Conservation (phyloP, 2,797 vertebrate species). For the Sparidentex hasta region DNA sequence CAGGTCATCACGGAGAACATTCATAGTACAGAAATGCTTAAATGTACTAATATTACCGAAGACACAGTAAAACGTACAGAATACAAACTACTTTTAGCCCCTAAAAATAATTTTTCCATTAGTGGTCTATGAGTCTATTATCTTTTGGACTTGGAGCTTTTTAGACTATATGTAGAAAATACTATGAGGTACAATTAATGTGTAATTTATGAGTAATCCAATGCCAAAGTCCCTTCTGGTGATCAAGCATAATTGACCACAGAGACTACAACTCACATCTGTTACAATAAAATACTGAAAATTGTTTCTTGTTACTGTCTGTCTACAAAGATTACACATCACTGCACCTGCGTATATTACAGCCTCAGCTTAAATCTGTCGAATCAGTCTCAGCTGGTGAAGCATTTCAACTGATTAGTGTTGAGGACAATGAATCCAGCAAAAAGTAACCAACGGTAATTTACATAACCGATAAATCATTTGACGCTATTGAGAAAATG, state of each 20-base stretch:
- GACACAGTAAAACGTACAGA: too few relatives aligned
- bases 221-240: too few relatives aligned
- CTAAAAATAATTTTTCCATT: too few relatives aligned
- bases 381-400: background rate
- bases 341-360: background rate
- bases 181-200: too few relatives aligned
- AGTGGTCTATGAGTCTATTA: too few relatives aligned
- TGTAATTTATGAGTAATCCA: too few relatives aligned
- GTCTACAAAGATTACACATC: background rate
- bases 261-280: background rate
- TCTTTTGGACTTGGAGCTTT: too few relatives aligned
- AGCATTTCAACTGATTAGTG: conserved; percentile 7
- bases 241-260: background rate
- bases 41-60: background rate
- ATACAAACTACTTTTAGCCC: background rate
- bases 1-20: background rate
- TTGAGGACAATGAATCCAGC: conserved; percentile 2
- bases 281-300: background rate
- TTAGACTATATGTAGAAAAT: too few relatives aligned
- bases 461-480: background rate
- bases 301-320: background rate
- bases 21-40: background rate
- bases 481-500: background rate
- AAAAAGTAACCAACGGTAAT: background rate
- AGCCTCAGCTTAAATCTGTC: background rate